Evolutionary conservation across 2,888 invertebrate genomes (phyloP).

Genomic region (Syritta pipiens): DNA sequence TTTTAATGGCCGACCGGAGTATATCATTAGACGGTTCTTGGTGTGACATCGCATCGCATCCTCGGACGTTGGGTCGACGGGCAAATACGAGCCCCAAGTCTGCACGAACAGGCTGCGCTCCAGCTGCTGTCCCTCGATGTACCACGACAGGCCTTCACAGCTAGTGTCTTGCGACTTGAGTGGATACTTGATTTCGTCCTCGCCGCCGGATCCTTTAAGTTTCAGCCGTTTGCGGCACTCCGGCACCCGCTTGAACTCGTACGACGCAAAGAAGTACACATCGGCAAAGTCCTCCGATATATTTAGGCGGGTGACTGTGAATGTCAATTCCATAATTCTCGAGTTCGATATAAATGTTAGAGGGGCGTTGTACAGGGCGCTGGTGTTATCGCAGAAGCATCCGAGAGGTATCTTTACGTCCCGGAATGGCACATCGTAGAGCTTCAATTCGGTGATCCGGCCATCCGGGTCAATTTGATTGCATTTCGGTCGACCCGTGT

Average conservation of each 20-base stretch:
- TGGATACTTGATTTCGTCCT: slow-evolving; percentile 84
- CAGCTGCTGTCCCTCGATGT: slow-evolving; percentile 88
- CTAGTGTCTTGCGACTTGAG: slow-evolving; percentile 81
- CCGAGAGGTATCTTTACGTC: slow-evolving; percentile 85
- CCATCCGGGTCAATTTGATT: slow-evolving; percentile 78
- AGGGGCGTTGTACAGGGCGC: slow-evolving; percentile 82
- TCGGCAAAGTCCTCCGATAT: slow-evolving; percentile 90
- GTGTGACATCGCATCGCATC: slow-evolving; percentile 87
- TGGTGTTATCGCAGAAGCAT: slow-evolving; percentile 89
- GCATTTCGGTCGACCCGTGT: slow-evolving; percentile 85
- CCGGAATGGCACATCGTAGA: slow-evolving; percentile 85
- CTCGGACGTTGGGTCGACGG: slow-evolving; percentile 82
- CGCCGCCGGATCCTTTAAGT: slow-evolving; percentile 84
- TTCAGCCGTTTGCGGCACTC: slow-evolving; percentile 85
- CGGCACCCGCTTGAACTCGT: slow-evolving; percentile 83
- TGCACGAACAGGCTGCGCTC: slow-evolving; percentile 90
- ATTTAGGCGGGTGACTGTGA: slow-evolving; percentile 86
- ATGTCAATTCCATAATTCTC: slow-evolving; percentile 86
- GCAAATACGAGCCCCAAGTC: slow-evolving; percentile 90
- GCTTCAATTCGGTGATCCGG: slow-evolving; percentile 81
- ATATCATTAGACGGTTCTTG: slow-evolving; percentile 88
- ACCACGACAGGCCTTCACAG: slow-evolving; percentile 83
- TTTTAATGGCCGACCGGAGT: slow-evolving; percentile 84
- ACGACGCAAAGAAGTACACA: slow-evolving; percentile 87
- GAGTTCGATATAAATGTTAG: slow-evolving; percentile 84